A percentile compares a stretch with the other conserved stretches of the same genome.
Conservation (phyloP, 2,888 invertebrate species). For the Torymus auratus region DNA sequence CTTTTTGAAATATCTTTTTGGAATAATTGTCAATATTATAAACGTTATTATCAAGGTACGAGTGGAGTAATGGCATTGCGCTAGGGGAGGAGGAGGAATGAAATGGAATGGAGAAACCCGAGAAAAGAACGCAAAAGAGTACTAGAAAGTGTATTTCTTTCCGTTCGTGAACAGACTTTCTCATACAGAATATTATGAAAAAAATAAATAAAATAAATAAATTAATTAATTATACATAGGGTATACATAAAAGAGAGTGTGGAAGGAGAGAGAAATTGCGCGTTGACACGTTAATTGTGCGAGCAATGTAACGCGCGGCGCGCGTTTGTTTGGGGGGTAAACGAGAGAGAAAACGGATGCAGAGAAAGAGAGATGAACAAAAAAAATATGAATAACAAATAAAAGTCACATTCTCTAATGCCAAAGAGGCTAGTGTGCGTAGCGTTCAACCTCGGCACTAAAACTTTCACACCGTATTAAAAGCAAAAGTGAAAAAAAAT, state of each 20-base stretch:
- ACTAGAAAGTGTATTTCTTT: constrained; percentile 49
- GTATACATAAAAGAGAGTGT: constrained; percentile 23
- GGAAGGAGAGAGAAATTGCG: constrained; percentile 15
- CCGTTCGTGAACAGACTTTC: constrained; percentile 27
- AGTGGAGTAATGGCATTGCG: constrained; percentile 30
- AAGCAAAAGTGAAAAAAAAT: constrained; percentile 49
- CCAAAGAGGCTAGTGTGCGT: constrained; percentile 60
- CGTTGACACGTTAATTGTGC: constrained; percentile 32
- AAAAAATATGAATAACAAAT: constrained; percentile 38
- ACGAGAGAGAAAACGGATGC: neutral
- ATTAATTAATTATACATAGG: constrained; percentile 36
- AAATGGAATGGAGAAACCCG: constrained; percentile 4
- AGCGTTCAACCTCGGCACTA: constrained; percentile 63
- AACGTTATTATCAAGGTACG: constrained; percentile 33
- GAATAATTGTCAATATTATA: constrained; percentile 46
- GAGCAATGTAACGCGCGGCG: constrained; percentile 4
- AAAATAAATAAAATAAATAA: neutral
- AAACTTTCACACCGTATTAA: constrained; percentile 54
- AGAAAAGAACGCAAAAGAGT: neutral
- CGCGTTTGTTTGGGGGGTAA: too few relatives aligned
- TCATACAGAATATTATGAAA: constrained; percentile 38
- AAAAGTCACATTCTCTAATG: constrained; percentile 58
- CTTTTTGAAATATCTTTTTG: constrained; percentile 48
- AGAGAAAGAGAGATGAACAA: constrained; percentile 7
- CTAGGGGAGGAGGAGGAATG: neutral